Evolutionary conservation across 2,888 invertebrate species (phyloP).

Genomic region (Temnothorax rugatulus): DNA sequence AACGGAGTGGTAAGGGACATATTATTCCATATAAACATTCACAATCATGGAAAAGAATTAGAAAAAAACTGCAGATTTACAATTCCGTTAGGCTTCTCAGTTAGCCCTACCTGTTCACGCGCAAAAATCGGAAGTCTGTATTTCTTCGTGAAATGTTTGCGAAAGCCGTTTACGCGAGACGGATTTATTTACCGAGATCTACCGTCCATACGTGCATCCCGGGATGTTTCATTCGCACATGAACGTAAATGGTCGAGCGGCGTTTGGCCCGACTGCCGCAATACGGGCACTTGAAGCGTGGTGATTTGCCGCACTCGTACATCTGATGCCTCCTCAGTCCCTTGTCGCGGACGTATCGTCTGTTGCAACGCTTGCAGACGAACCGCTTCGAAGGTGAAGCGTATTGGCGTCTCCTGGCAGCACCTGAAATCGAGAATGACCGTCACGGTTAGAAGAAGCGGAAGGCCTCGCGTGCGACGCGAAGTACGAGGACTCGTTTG

Average conservation of each 20-base stretch:
- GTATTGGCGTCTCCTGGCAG: not conserved
- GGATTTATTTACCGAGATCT: conserved; percentile 60
- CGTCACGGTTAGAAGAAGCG: conserved; percentile 40
- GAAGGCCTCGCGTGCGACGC: not conserved
- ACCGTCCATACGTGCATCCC: conserved; percentile 72
- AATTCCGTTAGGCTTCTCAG: not conserved
- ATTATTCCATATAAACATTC: not conserved
- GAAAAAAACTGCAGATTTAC: not conserved
- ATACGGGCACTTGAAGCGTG: conserved; percentile 81
- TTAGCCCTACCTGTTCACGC: no score
- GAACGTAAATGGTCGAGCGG: conserved; percentile 76
- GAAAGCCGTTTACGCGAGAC: not conserved
- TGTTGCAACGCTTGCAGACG: conserved; percentile 73
- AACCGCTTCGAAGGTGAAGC: conserved; percentile 52
- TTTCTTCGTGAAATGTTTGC: not conserved
- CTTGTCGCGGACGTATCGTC: conserved; percentile 75
- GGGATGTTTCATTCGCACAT: conserved; percentile 78
- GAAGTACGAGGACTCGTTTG: not conserved
- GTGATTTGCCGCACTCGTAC: conserved; percentile 79
- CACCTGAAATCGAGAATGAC: conserved; percentile 58
- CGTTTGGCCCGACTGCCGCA: conserved; percentile 77
- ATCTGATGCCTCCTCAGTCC: conserved; percentile 77
- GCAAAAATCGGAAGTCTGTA: not conserved
- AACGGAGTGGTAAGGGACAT: not conserved
- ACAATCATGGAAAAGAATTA: not conserved